These are phyloP conservation scores for Drosophila paranaensis DNA, from an alignment of 2,888 invertebrate genomes.

Conservation along the genomic window DNA sequence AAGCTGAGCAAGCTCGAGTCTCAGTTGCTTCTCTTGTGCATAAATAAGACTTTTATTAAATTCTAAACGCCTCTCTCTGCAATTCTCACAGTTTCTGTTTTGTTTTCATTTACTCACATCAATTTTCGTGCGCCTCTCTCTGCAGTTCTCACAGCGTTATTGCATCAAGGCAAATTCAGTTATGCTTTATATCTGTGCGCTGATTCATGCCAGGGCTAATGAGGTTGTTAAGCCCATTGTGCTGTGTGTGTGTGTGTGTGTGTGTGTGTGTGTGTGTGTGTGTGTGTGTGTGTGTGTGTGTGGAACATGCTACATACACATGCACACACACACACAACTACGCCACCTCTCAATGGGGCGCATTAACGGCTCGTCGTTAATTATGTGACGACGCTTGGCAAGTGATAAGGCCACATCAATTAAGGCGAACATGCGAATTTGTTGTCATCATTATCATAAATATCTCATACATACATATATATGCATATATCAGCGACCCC, in stretches of 20 bases:
- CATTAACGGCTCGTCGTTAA: slow-evolving; percentile 58
- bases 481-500: background rate
- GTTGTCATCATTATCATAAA: slow-evolving; percentile 3
- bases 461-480: background rate
- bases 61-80: background rate
- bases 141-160: background rate
- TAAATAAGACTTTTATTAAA: background rate
- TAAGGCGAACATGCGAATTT: slow-evolving; percentile 42
- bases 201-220: slow-evolving; percentile 38
- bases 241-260: background rate
- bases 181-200: background rate
- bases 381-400: slow-evolving; percentile 39
- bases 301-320: too few relatives aligned
- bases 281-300: background rate
- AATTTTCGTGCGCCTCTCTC: background rate
- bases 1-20: too few relatives aligned
- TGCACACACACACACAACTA: too few relatives aligned
- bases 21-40: background rate
- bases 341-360: slow-evolving; percentile 15
- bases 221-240: background rate
- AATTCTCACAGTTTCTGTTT: background rate
- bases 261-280: background rate
- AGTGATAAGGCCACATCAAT: slow-evolving; percentile 59
- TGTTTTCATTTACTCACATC: background rate
- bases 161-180: slow-evolving; percentile 11